These are phyloP conservation scores for Otus sunia DNA, from an alignment of 2,113 vertebrate species.

Conservation along the genomic window DNA sequence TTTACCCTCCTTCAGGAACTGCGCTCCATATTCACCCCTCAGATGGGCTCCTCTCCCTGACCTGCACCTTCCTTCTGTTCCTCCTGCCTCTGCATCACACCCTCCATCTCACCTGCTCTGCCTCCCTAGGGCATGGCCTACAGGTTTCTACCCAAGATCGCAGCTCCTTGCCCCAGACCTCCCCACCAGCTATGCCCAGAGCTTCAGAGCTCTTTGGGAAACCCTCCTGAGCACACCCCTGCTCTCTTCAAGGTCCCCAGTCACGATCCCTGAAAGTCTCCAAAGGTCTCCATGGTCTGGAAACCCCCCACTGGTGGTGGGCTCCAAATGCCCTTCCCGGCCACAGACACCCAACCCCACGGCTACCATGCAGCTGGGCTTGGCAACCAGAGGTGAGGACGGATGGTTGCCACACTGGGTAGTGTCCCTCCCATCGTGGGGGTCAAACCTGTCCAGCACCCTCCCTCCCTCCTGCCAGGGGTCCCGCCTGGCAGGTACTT, in stretches of 20 bases:
- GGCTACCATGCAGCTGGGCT: rapidly evolving
- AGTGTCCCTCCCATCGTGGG: not conserved
- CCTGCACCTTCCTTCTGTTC: not conserved
- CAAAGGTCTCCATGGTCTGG: not conserved
- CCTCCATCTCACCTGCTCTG: not conserved
- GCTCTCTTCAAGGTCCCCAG: not conserved
- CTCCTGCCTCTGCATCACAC: rapidly evolving
- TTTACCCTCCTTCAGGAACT: not conserved
- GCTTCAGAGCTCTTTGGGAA: not conserved
- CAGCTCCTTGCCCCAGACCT: not conserved
- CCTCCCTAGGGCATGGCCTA: not conserved
- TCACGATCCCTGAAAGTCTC: not conserved
- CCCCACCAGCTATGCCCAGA: rapidly evolving
- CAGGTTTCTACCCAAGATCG: not conserved
- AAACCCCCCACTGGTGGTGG: not conserved
- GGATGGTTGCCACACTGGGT: rapidly evolving
- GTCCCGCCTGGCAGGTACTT: not conserved
- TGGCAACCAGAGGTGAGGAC: not conserved
- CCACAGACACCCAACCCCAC: not conserved
- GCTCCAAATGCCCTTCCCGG: not conserved
- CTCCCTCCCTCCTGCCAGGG: not conserved
- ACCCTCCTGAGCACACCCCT: not conserved
- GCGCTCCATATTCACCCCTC: not conserved
- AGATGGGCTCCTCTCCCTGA: not conserved
- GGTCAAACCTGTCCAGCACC: not conserved